These are phyloP conservation scores for Steinernema carpocapsae DNA, from an alignment of 2,888 invertebrate species.

Conservation along the genomic window DNA sequence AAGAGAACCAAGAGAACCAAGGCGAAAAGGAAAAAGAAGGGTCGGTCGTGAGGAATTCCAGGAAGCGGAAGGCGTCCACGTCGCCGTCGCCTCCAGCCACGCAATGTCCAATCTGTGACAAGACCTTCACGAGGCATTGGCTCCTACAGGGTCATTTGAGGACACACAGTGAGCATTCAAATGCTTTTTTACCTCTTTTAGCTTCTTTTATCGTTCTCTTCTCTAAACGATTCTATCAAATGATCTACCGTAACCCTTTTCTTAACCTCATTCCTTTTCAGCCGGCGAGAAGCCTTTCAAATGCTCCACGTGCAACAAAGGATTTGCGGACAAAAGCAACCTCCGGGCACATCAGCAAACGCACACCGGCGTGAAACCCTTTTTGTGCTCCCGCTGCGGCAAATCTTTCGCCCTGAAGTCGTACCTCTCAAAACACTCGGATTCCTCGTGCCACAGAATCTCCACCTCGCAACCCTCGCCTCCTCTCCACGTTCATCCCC, in stretches of 20 bases:
- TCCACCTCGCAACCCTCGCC: background rate
- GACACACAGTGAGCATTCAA: constrained; percentile 77
- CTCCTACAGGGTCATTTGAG: constrained; percentile 81
- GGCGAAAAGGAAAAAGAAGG: background rate
- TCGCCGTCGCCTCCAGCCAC: background rate
- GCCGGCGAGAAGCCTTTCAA: constrained; percentile 30
- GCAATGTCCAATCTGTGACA: constrained; percentile 83
- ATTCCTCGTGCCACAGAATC: constrained; percentile 18
- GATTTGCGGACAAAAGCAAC: constrained; percentile 31
- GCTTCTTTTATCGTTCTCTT: background rate
- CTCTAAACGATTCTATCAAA: background rate
- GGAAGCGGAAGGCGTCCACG: constrained; percentile 10
- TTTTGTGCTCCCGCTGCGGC: constrained; percentile 81
- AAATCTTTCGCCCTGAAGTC: constrained; percentile 88
- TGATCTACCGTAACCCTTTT: background rate
- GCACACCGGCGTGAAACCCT: constrained; percentile 75
- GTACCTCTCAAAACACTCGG: constrained; percentile 82
- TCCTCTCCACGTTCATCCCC: background rate
- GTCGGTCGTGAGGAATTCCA: background rate
- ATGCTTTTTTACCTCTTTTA: background rate
- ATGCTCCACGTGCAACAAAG: constrained; percentile 13
- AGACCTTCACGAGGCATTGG: constrained; percentile 88
- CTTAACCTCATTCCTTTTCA: background rate
- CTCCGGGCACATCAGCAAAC: constrained; percentile 25
- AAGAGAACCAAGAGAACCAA: constrained; percentile 13